Base-by-base conservation (phyloP, 2,113 vertebrate genomes). In the Pterocles burchelli region DNA sequence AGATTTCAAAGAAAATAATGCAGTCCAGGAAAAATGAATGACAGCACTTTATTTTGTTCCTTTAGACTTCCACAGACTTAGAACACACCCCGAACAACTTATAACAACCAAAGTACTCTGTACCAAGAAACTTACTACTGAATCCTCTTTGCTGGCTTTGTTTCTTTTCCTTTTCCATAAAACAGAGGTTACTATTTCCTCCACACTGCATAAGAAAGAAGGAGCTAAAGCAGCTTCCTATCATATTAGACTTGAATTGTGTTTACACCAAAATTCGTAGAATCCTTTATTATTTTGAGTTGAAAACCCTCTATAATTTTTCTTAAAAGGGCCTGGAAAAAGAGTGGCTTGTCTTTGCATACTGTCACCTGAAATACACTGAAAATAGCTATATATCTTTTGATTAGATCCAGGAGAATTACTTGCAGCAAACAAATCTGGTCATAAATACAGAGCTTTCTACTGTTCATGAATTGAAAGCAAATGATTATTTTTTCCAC, bases 1-100 rank as follows among this genome's bases (percentile, higher is more conserved):
- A 85, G 25, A 49, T 16, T 28, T 76, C 38, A 36, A 20, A 89
- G 45, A 41, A 95, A 95, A 76, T 79, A 86, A 90, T 67, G 21
- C 31, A 22, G 7, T 17, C 5, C 29, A 57, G 24, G 25, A 54
- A 57, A 83, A 85, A 57, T 5, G 41, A 65, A 84, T 45, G 22
- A 52, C 11, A 54, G 5, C 6, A 34, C 26, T 94, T 61, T 11
- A 66, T 34, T 85, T 76, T 88, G 36, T 79, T 62, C 17, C 24
- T 7, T 85, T 73, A 41, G 31, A 89, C 91, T n/a, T 54, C 29
- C 0, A 1, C 28, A 33, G 21, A 29, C 87, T 92, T 78, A 92
- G 93, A 85, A 57, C 24, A 79, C 22, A 59, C 19, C 15, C 5
- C 7, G 12, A 94, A 51, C 0, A 0, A 75, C 82, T 85, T 85